Base-by-base conservation (phyloP, 2,888 invertebrate genomes). In the Deladenus siricidicola region DNA sequence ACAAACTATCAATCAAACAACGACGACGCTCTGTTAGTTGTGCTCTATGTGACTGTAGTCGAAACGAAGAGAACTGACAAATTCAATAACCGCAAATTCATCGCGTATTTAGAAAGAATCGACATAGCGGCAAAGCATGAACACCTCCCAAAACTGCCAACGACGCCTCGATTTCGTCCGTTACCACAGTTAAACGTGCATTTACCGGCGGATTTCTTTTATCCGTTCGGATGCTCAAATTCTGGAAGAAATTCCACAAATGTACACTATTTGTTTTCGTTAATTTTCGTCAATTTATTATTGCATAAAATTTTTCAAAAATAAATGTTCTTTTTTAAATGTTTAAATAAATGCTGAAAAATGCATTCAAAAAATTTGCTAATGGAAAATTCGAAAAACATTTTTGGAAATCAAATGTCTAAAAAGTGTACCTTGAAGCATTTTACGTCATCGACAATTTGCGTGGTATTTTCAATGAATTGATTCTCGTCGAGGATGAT, bases 221-320 rank as follows among this genome's bases (percentile, higher is more conserved):
- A 60, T 26, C 60, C 60, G 10, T 61, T 61, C 54, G 54, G 62
- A 1, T 61, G 62, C 39, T 30, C 59, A 30, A 28, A 19, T 56
- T 21, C 53, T 6, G 30, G 6, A 56, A 48, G 8, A 14, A 34
- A 34, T 34, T n/a, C n/a, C n/a, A n/a, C n/a, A n/a, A n/a, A n/a
- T n/a, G n/a, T n/a, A n/a, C n/a, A n/a, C n/a, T n/a, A n/a, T n/a
- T n/a, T n/a, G n/a, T n/a, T n/a, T n/a, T n/a, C n/a, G n/a, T n/a
- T n/a, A n/a, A n/a, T n/a, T n/a, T n/a, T n/a, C n/a, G n/a, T n/a
- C n/a, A n/a, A n/a, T n/a, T n/a, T n/a, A n/a, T n/a, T n/a, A n/a
- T n/a, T n/a, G n/a, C n/a, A n/a, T n/a, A n/a, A n/a, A n/a, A n/a
- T n/a, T n/a, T n/a, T n/a, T n/a, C n/a, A n/a, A n/a, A n/a, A n/a